phyloP scores from a whole-genome alignment of 2,797 vertebrate species.

The Monodelphis domestica region DNA sequence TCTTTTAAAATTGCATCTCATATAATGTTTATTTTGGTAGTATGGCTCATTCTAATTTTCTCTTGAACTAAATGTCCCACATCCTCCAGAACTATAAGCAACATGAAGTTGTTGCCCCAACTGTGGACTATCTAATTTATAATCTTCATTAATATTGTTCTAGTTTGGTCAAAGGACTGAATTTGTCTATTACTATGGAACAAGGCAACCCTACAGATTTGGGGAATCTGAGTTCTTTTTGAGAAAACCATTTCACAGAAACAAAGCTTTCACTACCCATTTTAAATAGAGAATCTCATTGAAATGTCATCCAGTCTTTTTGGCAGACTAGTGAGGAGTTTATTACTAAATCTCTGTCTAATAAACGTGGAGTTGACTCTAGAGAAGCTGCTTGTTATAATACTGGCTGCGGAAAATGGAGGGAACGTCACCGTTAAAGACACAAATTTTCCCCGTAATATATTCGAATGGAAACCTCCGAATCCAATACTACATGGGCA shows the following conservation, averaged over 20 bases:
- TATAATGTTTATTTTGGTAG: not conserved
- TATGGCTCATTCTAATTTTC: slow-evolving; percentile 34
- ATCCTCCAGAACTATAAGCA: slow-evolving; percentile 8
- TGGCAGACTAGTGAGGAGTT: slow-evolving; percentile 78
- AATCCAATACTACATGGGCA: slow-evolving; percentile 85
- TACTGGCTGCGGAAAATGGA: slow-evolving; percentile 77
- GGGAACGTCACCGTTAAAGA: slow-evolving; percentile 84
- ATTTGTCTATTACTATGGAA: slow-evolving; percentile 12
- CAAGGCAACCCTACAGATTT: slow-evolving; percentile 26
- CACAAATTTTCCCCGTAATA: slow-evolving; percentile 85
- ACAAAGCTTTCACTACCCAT: slow-evolving; percentile 71
- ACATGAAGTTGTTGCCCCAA: slow-evolving; percentile 9
- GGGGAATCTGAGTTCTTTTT: slow-evolving; percentile 56
- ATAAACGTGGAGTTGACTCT: slow-evolving; percentile 79
- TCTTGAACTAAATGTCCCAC: slow-evolving; percentile 27
- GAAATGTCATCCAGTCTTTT: slow-evolving; percentile 69
- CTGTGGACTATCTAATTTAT: slow-evolving; percentile 26
- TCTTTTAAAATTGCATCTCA: slow-evolving; percentile 59
- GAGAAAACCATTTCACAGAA: slow-evolving; percentile 70
- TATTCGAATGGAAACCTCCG: slow-evolving; percentile 86
- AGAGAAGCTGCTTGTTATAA: slow-evolving; percentile 79
- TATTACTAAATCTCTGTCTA: slow-evolving; percentile 83
- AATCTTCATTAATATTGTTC: slow-evolving; percentile 58
- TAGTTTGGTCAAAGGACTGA: slow-evolving; percentile 22
- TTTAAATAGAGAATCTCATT: slow-evolving; percentile 61